Evolutionary conservation across 30 jellyfish, hydroid and myxozoan genomes (phyloP), one percentile per base, ranked within the genome.

Genomic region (Aurelia coerulea): DNA sequence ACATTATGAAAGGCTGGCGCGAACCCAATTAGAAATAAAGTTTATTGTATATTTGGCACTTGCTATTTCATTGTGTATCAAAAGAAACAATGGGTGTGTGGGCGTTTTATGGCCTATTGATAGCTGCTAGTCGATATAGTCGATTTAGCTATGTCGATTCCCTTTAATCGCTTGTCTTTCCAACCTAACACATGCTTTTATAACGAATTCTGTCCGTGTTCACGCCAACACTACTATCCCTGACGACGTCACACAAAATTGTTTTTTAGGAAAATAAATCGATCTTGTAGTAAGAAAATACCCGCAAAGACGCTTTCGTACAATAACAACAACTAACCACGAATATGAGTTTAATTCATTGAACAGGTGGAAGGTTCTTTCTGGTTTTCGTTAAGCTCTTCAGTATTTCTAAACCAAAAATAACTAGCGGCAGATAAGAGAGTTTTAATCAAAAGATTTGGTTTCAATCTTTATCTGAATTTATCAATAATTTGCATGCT

Each of bases 301-400:
- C 56, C 56, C 56, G 78, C 66, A 11, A 58, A 77, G 87, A 49
- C 87, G 87, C 87, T 77, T 54, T 18, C 53, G 3, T 37, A 52
- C 78, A 62, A 77, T 19, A 77, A 77, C 87, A 77, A 54, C 51
- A 37, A 77, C 65, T 62, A 77, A 32, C n/a, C 51, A 62, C 87
- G 46, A 60, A 77, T 64, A 15, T 17, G 13, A 56, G 3, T 51
- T 75, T 62, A 58, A 34, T 52, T 32, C 42, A 9, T 33, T 65
- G 66, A 54, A 64, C 87, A 77, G 87, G 87, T 77, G 87, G 87
- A 46, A 76, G 56, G 41, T 77, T 52, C 14, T 62, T n/a, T 75
- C 31, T 65, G 63, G 39, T 76, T 23, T n/a, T 65, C n/a, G 76
- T 23, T 65, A 15, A 23, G 37, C 42, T 23, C 53, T 65, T 65